phyloP scores from a whole-genome alignment of 2,113 vertebrate genomes.

The Hassar affinis region DNA sequence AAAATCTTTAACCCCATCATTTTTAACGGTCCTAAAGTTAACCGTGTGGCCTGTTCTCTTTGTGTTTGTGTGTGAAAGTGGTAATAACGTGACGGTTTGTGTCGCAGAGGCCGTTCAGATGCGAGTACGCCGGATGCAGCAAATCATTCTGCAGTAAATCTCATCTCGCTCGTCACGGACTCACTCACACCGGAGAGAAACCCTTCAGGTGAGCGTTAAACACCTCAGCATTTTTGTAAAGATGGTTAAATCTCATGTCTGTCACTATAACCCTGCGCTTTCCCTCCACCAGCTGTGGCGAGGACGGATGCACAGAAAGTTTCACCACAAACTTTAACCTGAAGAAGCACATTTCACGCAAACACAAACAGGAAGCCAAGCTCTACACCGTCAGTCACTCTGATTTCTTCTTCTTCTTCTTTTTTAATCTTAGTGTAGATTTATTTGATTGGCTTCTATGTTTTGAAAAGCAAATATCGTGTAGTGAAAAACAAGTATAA shows the following conservation, averaged over 20 bases:
- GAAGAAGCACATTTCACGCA: conserved; percentile 76
- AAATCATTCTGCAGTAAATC: conserved; percentile 81
- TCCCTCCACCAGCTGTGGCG: conserved; percentile 72
- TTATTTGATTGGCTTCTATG: too few species aligned
- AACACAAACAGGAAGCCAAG: conserved; percentile 72
- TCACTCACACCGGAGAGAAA: conserved; percentile 81
- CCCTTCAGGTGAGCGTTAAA: conserved; percentile 64
- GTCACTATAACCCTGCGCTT: neutral
- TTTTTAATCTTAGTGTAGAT: too few species aligned
- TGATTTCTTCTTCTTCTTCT: too few species aligned
- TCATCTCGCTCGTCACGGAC: conserved; percentile 79
- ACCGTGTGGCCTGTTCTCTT: neutral
- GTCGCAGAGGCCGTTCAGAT: conserved; percentile 77
- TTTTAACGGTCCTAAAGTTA: neutral
- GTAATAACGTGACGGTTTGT: neutral
- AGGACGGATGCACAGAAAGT: conserved; percentile 73
- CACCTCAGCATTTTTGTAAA: conserved; percentile 45
- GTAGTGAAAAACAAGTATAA: too few species aligned
- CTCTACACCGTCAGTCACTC: conserved; percentile 74
- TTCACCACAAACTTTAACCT: conserved; percentile 84
- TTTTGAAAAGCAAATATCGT: too few species aligned
- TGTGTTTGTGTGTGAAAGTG: neutral
- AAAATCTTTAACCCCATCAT: too few species aligned
- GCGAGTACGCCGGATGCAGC: conserved; percentile 72
- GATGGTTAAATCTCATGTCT: neutral